Conservation (phyloP, 2,797 vertebrate genomes). For the Chromis chromis region DNA sequence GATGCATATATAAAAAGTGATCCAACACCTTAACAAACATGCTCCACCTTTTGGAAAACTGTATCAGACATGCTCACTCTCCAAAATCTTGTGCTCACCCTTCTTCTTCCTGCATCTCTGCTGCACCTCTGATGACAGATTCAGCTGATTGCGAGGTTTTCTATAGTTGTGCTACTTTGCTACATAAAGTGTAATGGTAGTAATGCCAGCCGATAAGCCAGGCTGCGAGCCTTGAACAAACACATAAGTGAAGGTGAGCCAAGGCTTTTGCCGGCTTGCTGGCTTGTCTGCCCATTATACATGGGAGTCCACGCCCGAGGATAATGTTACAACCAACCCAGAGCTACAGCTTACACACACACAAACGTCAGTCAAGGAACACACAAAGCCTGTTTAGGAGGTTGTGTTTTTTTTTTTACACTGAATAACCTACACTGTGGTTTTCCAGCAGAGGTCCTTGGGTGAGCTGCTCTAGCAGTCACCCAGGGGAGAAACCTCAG, state of each 20-base stretch:
- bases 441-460: slow-evolving; percentile 32
- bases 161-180: slow-evolving; percentile 18
- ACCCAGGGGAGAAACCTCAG: slow-evolving; percentile 12
- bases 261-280: slow-evolving; percentile 22
- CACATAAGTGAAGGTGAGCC: slow-evolving; percentile 32
- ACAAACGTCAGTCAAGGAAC: slow-evolving; percentile 5
- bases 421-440: slow-evolving; percentile 19
- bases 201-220: slow-evolving; percentile 32
- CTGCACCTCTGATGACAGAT: slow-evolving; percentile 40
- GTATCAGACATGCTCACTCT: slow-evolving; percentile 49
- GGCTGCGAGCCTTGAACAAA: slow-evolving; percentile 42
- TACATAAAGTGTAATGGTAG: slow-evolving; percentile 33
- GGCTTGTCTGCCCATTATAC: slow-evolving; percentile 25
- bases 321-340: slow-evolving; percentile 57
- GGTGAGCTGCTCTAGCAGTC: slow-evolving; percentile 21
- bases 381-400: slow-evolving; percentile 37
- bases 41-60: slow-evolving; percentile 53
- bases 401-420: slow-evolving; percentile 31
- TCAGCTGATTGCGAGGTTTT: slow-evolving; percentile 23
- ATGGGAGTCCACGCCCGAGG: slow-evolving; percentile 40
- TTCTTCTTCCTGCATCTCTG: slow-evolving; percentile 39
- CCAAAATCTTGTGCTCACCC: slow-evolving; percentile 5
- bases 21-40: slow-evolving; percentile 51
- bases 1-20: slow-evolving; percentile 1
- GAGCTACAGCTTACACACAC: slow-evolving; percentile 11